Conservation (phyloP, 1,140 invertebrate genomes). For the Mizuhopecten yessoensis region DNA sequence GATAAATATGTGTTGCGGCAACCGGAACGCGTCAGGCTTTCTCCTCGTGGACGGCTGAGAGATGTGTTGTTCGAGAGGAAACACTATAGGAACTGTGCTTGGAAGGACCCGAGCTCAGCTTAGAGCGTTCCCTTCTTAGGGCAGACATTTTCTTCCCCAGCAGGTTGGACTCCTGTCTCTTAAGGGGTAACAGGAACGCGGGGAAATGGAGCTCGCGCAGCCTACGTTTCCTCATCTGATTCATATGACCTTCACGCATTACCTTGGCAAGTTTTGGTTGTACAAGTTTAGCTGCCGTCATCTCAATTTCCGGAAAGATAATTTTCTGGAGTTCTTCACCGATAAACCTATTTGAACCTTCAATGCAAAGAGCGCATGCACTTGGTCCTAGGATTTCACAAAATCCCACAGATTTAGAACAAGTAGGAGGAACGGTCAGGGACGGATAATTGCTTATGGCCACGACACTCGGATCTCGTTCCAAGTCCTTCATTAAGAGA, state of each 20-base stretch:
- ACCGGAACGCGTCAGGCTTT: background rate
- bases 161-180: background rate
- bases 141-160: slow-evolving; percentile 1
- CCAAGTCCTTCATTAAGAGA: slow-evolving; percentile 58
- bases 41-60: background rate
- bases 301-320: slow-evolving; percentile 60
- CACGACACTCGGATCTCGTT: slow-evolving; percentile 61
- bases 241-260: slow-evolving; percentile 58
- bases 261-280: slow-evolving; percentile 57
- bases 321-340: slow-evolving; percentile 63
- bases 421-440: slow-evolving; percentile 52
- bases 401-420: slow-evolving; percentile 54
- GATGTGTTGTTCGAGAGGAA: slow-evolving; percentile 4
- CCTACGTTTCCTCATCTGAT: slow-evolving; percentile 54
- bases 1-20: too few species aligned
- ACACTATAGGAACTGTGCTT: background rate
- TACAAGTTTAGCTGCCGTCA: slow-evolving; percentile 52
- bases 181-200: background rate
- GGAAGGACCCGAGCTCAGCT: background rate
- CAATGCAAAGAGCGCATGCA: slow-evolving; percentile 61
- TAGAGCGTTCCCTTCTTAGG: background rate
- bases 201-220: slow-evolving; percentile 56
- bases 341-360: slow-evolving; percentile 58
- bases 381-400: slow-evolving; percentile 60
- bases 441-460: slow-evolving; percentile 56